Evolutionary conservation across 2,797 vertebrate species (phyloP).

Genomic region (Emydoidea blandingii): DNA sequence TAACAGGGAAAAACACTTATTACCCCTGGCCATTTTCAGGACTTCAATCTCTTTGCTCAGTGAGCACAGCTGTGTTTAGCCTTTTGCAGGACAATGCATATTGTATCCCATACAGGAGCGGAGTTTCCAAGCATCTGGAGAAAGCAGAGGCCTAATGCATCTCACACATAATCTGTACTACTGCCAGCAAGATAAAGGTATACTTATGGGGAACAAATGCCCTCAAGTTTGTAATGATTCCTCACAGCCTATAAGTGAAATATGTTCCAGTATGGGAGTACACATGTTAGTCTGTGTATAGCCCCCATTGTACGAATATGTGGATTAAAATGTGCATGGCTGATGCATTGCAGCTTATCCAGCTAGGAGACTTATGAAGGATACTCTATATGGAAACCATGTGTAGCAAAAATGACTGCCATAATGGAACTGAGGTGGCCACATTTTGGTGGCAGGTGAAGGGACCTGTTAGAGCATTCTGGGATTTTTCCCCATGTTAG

Average conservation of each 20-base stretch:
- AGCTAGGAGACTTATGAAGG: conserved; percentile 8
- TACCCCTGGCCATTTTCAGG: neutral
- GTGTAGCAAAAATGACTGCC: conserved; percentile 55
- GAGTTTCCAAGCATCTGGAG: neutral
- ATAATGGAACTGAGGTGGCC: conserved; percentile 13
- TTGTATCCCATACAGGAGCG: neutral
- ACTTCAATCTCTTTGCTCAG: neutral
- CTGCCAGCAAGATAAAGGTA: neutral
- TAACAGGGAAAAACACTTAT: neutral
- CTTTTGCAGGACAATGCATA: neutral
- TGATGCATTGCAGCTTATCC: conserved; percentile 66
- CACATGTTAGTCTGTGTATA: conserved; percentile 34
- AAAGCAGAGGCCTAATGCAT: neutral
- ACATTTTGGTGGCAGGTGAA: neutral
- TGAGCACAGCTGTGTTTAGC: neutral
- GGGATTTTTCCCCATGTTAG: neutral
- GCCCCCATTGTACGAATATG: neutral
- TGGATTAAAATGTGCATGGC: conserved; percentile 28
- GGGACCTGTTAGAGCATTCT: neutral
- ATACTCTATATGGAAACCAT: conserved; percentile 25
- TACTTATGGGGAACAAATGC: no score
- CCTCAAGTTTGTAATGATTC: no score
- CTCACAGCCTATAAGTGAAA: conserved; percentile 58
- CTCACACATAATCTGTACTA: conserved; percentile 32
- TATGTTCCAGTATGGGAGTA: conserved; percentile 42